Base-by-base conservation (phyloP, 2,797 vertebrate species). In the Mycteria americana region DNA sequence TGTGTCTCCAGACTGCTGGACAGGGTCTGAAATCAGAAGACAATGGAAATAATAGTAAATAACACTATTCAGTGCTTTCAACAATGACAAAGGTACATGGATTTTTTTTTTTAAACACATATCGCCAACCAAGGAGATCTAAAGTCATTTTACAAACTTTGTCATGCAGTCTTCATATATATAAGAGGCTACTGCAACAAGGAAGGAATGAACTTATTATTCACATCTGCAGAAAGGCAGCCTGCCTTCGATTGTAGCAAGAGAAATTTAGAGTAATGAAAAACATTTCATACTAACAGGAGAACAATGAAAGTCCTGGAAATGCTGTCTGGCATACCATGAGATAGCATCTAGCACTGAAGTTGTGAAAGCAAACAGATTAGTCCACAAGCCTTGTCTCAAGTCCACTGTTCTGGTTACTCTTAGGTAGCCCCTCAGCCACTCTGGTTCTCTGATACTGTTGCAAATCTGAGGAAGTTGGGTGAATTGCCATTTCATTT, bases 401-500 rank as follows among this genome's bases (percentile, higher is more conserved):
- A 59, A 54, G 35, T 9, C 63, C 57, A 16, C 53, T 23, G 12
- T 62, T 72, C 41, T 54, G 24, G 15, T 6, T 54, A 17, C 56
- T 27, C 27, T n/a, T 73, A 99, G 99, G 98, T 98, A 50, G 95
- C 98, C 1, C 93, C 98, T 30, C 99, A 99, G 97, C 98, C 98
- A 1, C 94, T 99, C 89, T 99, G 99, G 98, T 98, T 99, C 88
- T 97, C 98, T 37, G 97, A 97, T 27, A 95, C 97, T 7, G 83
- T 97, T 37, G 98, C 98, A 60, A 99, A 99, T 33, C 43, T 97
- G 83, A 97, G 98, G 94, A 99, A 99, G 96, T 93, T 99, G 30
- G 98, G 98, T 50, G 98, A 99, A 95, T 93, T 99, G 79, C 98
- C 98, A 3, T 97, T 98, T 93, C 98, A 99, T 89, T 97, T 99